phyloP scores from a whole-genome alignment of 2,113 vertebrate species.

The Notothenia rossii region DNA sequence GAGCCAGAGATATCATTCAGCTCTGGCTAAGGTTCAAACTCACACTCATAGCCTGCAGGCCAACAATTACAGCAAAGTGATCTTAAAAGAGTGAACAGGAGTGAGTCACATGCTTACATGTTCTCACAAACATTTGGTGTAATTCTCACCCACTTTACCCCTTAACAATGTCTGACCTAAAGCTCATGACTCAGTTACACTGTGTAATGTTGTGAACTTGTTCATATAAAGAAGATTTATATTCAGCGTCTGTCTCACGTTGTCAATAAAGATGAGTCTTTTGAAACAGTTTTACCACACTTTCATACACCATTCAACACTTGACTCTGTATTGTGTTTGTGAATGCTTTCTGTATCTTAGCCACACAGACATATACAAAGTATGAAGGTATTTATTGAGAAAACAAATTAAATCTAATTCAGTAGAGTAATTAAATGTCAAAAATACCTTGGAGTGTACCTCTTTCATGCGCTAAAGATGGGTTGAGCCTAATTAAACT shows the following conservation, averaged over 20 bases:
- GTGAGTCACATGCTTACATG: slow-evolving; percentile 42
- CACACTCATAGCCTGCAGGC: slow-evolving; percentile 52
- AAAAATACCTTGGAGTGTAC: slow-evolving; percentile 89
- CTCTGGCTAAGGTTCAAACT: slow-evolving; percentile 64
- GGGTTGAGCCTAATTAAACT: slow-evolving; percentile 89
- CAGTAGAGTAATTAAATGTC: slow-evolving; percentile 84
- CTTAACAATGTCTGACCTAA: slow-evolving; percentile 32
- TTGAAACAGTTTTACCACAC: slow-evolving; percentile 34
- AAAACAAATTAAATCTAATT: slow-evolving; percentile 76
- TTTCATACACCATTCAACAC: neutral
- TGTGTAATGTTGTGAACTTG: slow-evolving; percentile 31
- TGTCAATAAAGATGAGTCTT: slow-evolving; percentile 55
- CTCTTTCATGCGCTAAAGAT: slow-evolving; percentile 88
- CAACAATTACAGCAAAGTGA: slow-evolving; percentile 55
- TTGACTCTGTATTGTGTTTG: slow-evolving; percentile 30
- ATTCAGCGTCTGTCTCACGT: slow-evolving; percentile 14
- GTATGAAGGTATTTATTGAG: slow-evolving; percentile 69
- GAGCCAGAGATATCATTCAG: slow-evolving; percentile 78
- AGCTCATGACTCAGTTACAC: slow-evolving; percentile 46
- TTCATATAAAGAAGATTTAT: neutral
- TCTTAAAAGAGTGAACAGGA: slow-evolving; percentile 40
- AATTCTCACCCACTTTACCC: slow-evolving; percentile 32
- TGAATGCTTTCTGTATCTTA: slow-evolving; percentile 8
- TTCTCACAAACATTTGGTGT: slow-evolving; percentile 45
- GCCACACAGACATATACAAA: slow-evolving; percentile 41